Conservation (phyloP, 2,797 vertebrate species). For the Novumbra hubbsi region DNA sequence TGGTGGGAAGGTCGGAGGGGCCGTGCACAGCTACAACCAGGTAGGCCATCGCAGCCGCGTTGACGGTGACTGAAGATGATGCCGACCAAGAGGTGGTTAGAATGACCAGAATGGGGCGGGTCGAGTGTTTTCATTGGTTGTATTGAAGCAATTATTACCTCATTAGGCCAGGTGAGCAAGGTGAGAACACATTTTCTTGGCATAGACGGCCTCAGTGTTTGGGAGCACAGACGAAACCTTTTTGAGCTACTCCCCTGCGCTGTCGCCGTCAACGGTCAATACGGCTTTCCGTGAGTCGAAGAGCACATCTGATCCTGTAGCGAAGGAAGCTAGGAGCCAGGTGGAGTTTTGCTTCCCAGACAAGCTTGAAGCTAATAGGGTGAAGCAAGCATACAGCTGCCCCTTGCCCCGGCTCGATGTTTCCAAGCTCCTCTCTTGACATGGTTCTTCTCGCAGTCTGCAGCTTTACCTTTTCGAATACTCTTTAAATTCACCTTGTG, state of each 20-base stretch:
- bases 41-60: conserved; percentile 69
- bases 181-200: too few species aligned
- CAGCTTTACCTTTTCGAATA: neutral
- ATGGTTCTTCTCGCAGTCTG: neutral
- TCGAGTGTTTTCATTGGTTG: neutral
- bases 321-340: neutral
- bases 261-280: neutral
- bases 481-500: neutral
- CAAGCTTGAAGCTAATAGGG: too few species aligned
- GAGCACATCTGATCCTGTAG: neutral
- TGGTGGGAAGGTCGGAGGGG: conserved; percentile 85
- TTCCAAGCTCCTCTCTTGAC: neutral
- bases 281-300: neutral
- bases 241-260: neutral
- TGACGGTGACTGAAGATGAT: conserved; percentile 2
- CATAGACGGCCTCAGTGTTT: neutral
- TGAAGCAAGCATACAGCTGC: too few species aligned
- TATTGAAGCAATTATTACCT: too few species aligned
- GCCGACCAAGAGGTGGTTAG: neutral
- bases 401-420: too few species aligned
- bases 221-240: neutral
- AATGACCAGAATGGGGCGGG: too few species aligned
- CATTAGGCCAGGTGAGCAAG: too few species aligned
- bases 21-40: conserved; percentile 96
- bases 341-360: neutral